A percentile compares a stretch with the other conserved stretches of the same genome.
Conservation (phyloP, 2,888 invertebrate genomes). For the Orchestes rusci region DNA sequence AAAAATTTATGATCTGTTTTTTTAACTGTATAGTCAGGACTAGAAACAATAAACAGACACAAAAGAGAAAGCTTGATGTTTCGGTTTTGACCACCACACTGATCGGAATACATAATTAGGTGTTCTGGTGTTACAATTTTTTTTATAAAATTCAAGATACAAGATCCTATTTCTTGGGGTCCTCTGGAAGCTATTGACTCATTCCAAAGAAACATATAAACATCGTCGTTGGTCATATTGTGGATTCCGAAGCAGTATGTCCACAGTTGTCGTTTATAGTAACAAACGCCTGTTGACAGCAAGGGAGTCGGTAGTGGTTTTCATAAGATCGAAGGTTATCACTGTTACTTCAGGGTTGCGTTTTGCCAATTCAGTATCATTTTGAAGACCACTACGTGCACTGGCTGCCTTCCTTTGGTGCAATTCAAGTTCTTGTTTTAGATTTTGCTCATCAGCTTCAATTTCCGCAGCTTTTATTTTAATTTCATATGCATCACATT, state of each 20-base stretch:
- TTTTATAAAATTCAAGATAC: slow-evolving; percentile 26
- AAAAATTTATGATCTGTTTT: slow-evolving; percentile 12
- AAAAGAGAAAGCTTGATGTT: slow-evolving; percentile 5
- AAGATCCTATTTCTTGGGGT: slow-evolving; percentile 30
- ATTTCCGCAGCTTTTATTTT: slow-evolving; percentile 2
- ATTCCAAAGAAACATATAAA: slow-evolving; percentile 30
- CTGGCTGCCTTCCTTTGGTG: slow-evolving; percentile 1
- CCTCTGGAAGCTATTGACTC: slow-evolving; percentile 29
- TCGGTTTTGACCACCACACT: slow-evolving; percentile 8
- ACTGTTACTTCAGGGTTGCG: slow-evolving; percentile 8
- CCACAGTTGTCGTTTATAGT: slow-evolving; percentile 14
- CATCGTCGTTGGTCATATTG: slow-evolving; percentile 24
- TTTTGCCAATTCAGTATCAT: slow-evolving; percentile 1
- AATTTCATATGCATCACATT: not conserved
- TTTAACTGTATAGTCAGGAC: slow-evolving; percentile 1
- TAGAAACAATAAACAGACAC: slow-evolving; percentile 2
- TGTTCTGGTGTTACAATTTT: slow-evolving; percentile 22
- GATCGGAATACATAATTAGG: slow-evolving; percentile 16
- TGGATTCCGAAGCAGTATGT: slow-evolving; percentile 28
- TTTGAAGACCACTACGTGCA: not conserved
- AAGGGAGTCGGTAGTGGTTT: slow-evolving; percentile 25
- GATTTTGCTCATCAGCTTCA: no score
- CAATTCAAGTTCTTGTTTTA: slow-evolving; percentile 2
- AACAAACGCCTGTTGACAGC: slow-evolving; percentile 30
- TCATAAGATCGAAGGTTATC: slow-evolving; percentile 23